Evolutionary conservation across 2,797 vertebrate genomes (phyloP).

Genomic region (Hybognathus amarus): DNA sequence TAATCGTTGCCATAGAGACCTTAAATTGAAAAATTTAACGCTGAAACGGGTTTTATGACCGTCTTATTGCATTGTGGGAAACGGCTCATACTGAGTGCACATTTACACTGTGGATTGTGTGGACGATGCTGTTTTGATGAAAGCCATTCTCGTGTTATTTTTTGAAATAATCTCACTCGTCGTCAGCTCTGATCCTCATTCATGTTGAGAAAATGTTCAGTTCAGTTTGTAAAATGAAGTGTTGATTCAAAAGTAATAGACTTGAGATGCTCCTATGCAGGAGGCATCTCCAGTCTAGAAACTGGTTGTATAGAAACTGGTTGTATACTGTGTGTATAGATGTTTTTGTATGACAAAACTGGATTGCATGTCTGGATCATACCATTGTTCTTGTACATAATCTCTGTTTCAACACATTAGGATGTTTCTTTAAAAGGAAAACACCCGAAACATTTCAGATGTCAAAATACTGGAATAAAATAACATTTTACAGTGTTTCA

Average conservation of each 20-base stretch:
- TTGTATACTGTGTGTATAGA: conserved; percentile 27
- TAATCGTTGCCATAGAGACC: conserved; percentile 4
- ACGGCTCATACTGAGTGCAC: not conserved
- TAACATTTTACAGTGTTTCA: conserved; percentile 53
- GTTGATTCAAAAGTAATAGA: conserved; percentile 24
- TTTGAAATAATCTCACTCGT: not conserved
- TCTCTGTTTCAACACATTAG: conserved; percentile 81
- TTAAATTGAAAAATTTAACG: not conserved
- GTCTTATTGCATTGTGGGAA: not conserved
- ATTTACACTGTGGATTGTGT: not conserved
- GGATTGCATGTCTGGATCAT: conserved; percentile 80
- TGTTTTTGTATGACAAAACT: conserved; percentile 66
- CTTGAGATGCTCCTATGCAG: conserved; percentile 5
- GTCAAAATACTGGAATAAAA: conserved; percentile 67
- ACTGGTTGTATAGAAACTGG: not conserved
- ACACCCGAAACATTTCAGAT: conserved; percentile 50
- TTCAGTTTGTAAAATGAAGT: conserved; percentile 20
- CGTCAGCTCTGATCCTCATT: not conserved
- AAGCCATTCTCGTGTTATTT: not conserved
- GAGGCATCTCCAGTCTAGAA: too few relatives aligned
- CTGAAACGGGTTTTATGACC: not conserved
- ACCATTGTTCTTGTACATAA: conserved; percentile 73
- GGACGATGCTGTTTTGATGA: not conserved
- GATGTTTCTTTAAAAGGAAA: conserved; percentile 78
- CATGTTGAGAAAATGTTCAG: conserved; percentile 4